These are phyloP conservation scores for Caloenas nicobarica DNA, from an alignment of 2,113 vertebrate species.

Conservation along the genomic window DNA sequence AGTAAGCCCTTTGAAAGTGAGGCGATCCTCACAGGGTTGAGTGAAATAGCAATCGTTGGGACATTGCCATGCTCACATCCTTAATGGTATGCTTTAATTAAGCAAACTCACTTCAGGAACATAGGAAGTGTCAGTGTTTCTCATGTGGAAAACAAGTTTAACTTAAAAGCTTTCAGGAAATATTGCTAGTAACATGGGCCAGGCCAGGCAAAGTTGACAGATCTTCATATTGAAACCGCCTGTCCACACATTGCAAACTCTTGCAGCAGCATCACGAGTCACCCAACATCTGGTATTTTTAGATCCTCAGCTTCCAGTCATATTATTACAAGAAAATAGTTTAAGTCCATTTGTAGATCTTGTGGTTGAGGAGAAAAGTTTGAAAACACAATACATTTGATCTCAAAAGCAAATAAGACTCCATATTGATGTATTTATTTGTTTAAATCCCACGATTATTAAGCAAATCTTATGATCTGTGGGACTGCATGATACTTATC, in stretches of 20 bases:
- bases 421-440: background rate
- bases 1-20: background rate
- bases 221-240: background rate
- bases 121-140: background rate
- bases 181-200: background rate
- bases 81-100: background rate
- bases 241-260: background rate
- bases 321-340: background rate
- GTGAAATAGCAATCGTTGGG: background rate
- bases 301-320: background rate
- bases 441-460: background rate
- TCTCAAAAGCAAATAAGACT: background rate
- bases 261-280: background rate
- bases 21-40: fast-evolving
- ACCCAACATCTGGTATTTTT: background rate
- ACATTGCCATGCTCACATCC: background rate
- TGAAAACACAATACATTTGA: background rate
- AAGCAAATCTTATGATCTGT: background rate
- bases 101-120: slow-evolving; percentile 5
- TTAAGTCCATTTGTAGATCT: background rate
- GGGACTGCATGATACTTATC: background rate
- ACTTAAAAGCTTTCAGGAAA: slow-evolving; percentile 16
- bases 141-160: slow-evolving; percentile 22
- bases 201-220: background rate
- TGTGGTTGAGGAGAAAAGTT: background rate